These are phyloP conservation scores for Xiphophorus hellerii DNA, from an alignment of 2,113 vertebrate genomes.

Conservation along the genomic window DNA sequence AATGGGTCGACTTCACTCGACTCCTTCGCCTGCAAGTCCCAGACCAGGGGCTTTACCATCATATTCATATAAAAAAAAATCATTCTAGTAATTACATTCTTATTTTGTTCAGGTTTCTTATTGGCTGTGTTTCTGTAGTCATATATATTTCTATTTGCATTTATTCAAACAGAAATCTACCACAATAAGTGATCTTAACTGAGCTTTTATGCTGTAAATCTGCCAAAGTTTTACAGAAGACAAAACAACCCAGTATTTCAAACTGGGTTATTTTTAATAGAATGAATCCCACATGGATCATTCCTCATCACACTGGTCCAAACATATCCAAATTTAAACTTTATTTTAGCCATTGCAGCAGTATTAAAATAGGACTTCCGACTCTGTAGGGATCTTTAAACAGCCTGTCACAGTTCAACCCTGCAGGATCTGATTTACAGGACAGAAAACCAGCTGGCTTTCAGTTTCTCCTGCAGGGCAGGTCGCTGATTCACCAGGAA, in stretches of 20 bases:
- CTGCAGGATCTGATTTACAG: neutral
- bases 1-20: constrained; percentile 17
- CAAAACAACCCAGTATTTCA: neutral
- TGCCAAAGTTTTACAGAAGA: neutral
- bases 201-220: neutral
- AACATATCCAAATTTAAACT: neutral
- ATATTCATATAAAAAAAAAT: neutral
- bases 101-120: neutral
- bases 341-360: neutral
- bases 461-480: constrained; percentile 37
- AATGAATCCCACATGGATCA: neutral
- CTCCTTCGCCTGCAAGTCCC: neutral
- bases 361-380: constrained; percentile 9
- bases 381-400: constrained; percentile 18
- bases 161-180: neutral
- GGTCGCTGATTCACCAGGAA: constrained; percentile 20
- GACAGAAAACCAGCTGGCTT: constrained; percentile 22
- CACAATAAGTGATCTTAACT: too few relatives aligned
- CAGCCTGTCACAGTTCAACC: neutral
- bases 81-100: neutral
- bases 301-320: neutral
- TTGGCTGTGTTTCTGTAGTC: neutral
- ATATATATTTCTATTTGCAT: neutral
- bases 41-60: neutral
- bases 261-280: rapidly evolving